Evolutionary conservation across 1,140 invertebrate species (phyloP).

Genomic region (Pseudobourletiella spinata): DNA sequence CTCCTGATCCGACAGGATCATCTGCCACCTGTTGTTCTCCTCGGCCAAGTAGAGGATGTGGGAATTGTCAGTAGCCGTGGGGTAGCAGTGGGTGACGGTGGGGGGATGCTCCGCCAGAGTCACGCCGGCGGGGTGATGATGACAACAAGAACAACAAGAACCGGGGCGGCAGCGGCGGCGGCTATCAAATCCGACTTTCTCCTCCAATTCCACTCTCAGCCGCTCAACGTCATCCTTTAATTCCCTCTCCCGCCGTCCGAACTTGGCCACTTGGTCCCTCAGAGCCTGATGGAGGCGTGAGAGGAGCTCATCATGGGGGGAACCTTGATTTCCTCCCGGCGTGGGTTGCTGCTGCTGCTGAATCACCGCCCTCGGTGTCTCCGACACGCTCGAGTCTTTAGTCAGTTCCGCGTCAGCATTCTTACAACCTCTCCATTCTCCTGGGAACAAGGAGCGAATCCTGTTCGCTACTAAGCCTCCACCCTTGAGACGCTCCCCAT

Average conservation of each 20-base stretch:
- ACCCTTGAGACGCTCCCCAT: conserved; percentile 4
- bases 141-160: too few relatives aligned
- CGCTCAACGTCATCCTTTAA: conserved; percentile 36
- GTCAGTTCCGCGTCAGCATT: background rate
- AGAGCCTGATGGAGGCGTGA: conserved; percentile 20
- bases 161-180: too few relatives aligned
- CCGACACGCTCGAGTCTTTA: background rate
- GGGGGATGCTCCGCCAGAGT: background rate
- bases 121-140: too few relatives aligned
- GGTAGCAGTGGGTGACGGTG: background rate
- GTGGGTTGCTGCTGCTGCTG: background rate
- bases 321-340: background rate
- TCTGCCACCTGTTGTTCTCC: conserved; percentile 36
- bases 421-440: background rate
- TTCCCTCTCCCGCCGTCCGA: conserved; percentile 36
- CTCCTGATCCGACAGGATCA: conserved; percentile 41
- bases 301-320: conserved; percentile 15
- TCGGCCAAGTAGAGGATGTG: conserved; percentile 37
- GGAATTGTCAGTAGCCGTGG: conserved; percentile 4
- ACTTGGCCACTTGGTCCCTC: conserved; percentile 30
- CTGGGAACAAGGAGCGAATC: conserved; percentile 20
- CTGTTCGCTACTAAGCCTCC: conserved; percentile 16
- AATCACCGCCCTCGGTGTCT: too few relatives aligned
- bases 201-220: conserved; percentile 19
- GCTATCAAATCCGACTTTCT: background rate